Percentiles rank a stretch among this genome's conserved stretches.
These are phyloP conservation scores for Drosophila dunni DNA, from an alignment of 1,140 invertebrate genomes.

Conservation along the genomic window DNA sequence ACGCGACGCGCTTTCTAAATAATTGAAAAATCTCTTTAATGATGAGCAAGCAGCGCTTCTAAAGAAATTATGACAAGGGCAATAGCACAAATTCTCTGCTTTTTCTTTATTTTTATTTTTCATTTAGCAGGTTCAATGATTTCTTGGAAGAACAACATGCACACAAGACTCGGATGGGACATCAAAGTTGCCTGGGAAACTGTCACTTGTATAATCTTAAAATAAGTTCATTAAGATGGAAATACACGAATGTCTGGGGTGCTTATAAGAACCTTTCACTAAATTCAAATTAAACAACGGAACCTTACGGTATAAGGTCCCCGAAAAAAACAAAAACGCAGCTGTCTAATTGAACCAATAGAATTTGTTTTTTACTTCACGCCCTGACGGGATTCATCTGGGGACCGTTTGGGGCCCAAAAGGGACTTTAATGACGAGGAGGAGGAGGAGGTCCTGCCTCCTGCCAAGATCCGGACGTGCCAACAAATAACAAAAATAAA, in stretches of 20 bases:
- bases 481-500: slow-evolving; percentile 23
- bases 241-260: slow-evolving; percentile 12
- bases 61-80: slow-evolving; percentile 9
- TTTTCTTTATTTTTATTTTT: neutral
- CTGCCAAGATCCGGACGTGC: neutral
- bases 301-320: too few relatives aligned
- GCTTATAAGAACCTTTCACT: slow-evolving; percentile 1
- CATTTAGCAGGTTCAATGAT: slow-evolving; percentile 4
- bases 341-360: slow-evolving; percentile 74
- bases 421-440: slow-evolving; percentile 7
- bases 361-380: slow-evolving; percentile 53
- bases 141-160: slow-evolving; percentile 2
- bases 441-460: too few relatives aligned
- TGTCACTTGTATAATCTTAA: slow-evolving; percentile 27
- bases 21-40: slow-evolving; percentile 22
- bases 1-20: slow-evolving; percentile 9
- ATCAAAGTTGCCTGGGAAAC: slow-evolving; percentile 37
- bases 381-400: slow-evolving; percentile 45
- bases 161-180: neutral
- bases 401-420: slow-evolving; percentile 6
- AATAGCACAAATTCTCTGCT: neutral
- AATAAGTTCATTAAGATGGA: slow-evolving; percentile 16
- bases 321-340: neutral
- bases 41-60: slow-evolving; percentile 8
- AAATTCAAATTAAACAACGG: slow-evolving; percentile 48